A percentile compares a stretch with the other conserved stretches of the same genome.
Conservation (phyloP, 2,113 vertebrate species). For the Cryptomyrus ogoouensis region DNA sequence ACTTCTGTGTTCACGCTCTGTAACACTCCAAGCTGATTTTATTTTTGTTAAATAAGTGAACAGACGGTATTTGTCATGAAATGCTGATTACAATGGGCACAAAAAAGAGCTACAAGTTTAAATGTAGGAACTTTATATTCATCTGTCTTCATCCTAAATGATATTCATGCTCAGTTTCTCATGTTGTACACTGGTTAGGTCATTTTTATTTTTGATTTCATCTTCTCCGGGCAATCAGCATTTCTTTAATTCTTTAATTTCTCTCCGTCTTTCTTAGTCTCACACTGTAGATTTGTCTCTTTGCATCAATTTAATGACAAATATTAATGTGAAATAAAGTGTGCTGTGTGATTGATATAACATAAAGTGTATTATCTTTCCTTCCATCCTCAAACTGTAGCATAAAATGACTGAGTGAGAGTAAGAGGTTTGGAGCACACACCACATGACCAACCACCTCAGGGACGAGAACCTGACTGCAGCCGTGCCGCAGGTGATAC, state of each 20-base stretch:
- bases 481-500: too few relatives aligned
- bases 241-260: background rate
- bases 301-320: slow-evolving; percentile 13
- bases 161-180: background rate
- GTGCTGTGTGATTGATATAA: slow-evolving; percentile 9
- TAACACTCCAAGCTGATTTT: background rate
- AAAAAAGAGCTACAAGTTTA: background rate
- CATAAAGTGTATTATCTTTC: background rate
- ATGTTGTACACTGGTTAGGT: background rate
- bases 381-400: background rate
- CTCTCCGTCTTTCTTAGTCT: background rate
- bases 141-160: background rate
- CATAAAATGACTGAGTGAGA: background rate
- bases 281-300: background rate
- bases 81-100: background rate
- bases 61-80: background rate
- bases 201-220: background rate
- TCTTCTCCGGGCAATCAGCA: background rate
- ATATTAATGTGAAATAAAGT: slow-evolving; percentile 27
- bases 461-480: too few relatives aligned
- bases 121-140: background rate
- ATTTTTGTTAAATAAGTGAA: background rate
- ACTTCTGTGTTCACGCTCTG: background rate
- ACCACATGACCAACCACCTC: too few relatives aligned
- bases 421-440: background rate